These are phyloP conservation scores for Epinephelus lanceolatus DNA, from an alignment of 2,113 vertebrate species.

Conservation along the genomic window DNA sequence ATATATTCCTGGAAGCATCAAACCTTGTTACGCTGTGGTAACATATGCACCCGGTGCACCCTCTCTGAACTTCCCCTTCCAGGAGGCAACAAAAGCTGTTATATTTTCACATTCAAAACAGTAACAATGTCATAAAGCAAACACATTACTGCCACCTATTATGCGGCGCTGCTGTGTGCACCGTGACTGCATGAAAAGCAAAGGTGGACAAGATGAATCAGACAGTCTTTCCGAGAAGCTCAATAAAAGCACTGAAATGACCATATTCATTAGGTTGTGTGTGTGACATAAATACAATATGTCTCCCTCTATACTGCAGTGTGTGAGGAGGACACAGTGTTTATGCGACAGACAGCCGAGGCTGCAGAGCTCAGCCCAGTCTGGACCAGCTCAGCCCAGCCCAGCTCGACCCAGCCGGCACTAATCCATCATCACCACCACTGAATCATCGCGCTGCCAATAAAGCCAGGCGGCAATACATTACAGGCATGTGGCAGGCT, in stretches of 20 bases:
- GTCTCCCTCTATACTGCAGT: slow-evolving; percentile 65
- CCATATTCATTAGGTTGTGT: slow-evolving; percentile 64
- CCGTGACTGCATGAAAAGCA: slow-evolving; percentile 48
- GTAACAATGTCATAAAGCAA: slow-evolving; percentile 58
- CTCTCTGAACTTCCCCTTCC: slow-evolving; percentile 40
- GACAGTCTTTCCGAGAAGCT: slow-evolving; percentile 57
- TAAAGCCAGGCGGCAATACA: slow-evolving; percentile 83
- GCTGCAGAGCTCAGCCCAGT: slow-evolving; percentile 73
- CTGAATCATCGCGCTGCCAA: slow-evolving; percentile 84
- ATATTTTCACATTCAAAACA: slow-evolving; percentile 55
- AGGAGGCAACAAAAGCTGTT: slow-evolving; percentile 43
- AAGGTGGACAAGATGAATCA: slow-evolving; percentile 57
- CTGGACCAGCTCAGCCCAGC: slow-evolving; percentile 67
- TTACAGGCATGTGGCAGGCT: slow-evolving; percentile 84
- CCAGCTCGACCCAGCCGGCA: slow-evolving; percentile 65
- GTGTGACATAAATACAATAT: slow-evolving; percentile 73
- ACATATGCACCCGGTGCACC: slow-evolving; percentile 15
- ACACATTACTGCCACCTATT: slow-evolving; percentile 47
- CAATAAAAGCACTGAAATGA: slow-evolving; percentile 66
- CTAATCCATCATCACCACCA: slow-evolving; percentile 85
- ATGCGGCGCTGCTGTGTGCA: slow-evolving; percentile 35
- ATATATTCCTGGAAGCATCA: slow-evolving; percentile 12
- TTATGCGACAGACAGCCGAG: slow-evolving; percentile 72
- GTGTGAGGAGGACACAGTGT: slow-evolving; percentile 60
- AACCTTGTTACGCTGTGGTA: slow-evolving; percentile 22